A percentile compares a stretch with the other conserved stretches of the same genome.
Conservation (phyloP, 2,888 invertebrate genomes). For the Pilophorus perplexus region DNA sequence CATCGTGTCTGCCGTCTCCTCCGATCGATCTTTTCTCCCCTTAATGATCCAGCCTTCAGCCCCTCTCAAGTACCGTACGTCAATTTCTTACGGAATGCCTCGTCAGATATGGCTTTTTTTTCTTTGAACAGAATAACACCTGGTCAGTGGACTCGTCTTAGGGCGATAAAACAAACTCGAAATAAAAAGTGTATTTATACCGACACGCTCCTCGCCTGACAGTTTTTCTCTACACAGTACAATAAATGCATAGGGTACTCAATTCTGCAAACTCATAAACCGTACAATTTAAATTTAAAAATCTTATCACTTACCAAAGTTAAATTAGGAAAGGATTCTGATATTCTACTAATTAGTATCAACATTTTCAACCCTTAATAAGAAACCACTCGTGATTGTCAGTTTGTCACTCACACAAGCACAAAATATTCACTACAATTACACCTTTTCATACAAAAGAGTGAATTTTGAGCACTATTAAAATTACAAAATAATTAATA, state of each 20-base stretch:
- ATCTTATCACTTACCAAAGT: neutral
- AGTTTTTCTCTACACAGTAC: no score
- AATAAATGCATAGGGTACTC: slow-evolving; percentile 46
- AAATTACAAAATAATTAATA: slow-evolving; percentile 39
- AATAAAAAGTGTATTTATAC: slow-evolving; percentile 29
- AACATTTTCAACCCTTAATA: no score
- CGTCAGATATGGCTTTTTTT: no score
- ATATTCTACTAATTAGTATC: neutral
- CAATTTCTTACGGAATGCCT: no score
- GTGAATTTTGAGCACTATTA: slow-evolving; percentile 42
- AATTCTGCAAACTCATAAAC: slow-evolving; percentile 33
- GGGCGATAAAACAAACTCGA: neutral
- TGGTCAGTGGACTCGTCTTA: no score
- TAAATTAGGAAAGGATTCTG: neutral
- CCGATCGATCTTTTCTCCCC: no score
- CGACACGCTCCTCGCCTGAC: slow-evolving; percentile 3
- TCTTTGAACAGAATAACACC: no score
- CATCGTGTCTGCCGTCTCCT: neutral
- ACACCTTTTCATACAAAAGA: slow-evolving; percentile 13
- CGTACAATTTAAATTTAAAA: no score
- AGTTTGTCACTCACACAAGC: slow-evolving; percentile 25
- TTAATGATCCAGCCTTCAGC: no score
- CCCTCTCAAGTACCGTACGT: no score
- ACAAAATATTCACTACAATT: slow-evolving; percentile 16
- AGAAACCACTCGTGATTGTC: slow-evolving; percentile 14